Percentiles rank a stretch among this genome's conserved stretches.
Evolutionary conservation across 2,113 vertebrate genomes (phyloP).

Genomic region (Holacanthus passer): DNA sequence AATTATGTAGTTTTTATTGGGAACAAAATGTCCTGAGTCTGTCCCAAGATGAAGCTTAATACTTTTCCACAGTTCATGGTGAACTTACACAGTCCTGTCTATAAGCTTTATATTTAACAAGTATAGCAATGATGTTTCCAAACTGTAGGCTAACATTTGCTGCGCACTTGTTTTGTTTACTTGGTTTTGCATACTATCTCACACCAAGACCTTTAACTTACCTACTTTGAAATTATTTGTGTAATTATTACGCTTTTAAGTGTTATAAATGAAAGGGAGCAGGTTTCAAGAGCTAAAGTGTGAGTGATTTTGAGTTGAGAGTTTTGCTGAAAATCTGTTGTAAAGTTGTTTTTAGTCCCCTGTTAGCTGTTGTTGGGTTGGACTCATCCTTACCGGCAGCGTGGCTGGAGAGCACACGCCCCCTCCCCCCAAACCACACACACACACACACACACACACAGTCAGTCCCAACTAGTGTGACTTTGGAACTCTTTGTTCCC

Average conservation of each 20-base stretch:
- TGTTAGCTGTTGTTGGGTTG: neutral
- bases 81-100: neutral
- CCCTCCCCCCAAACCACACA: neutral
- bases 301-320: neutral
- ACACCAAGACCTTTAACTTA: neutral
- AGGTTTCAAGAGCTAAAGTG: rapidly evolving
- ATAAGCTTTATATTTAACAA: rapidly evolving
- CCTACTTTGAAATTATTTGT: neutral
- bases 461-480: neutral
- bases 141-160: neutral
- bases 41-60: neutral
- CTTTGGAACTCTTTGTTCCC: neutral
- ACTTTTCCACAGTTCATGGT: neutral
- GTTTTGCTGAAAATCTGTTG: neutral
- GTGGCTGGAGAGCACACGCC: neutral
- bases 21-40: constrained; percentile 35
- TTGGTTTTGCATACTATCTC: too few relatives aligned
- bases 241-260: too few relatives aligned
- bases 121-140: too few relatives aligned
- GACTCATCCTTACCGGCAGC: constrained; percentile 4
- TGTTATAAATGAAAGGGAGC: neutral
- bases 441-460: neutral
- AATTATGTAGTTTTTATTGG: neutral
- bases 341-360: too few relatives aligned
- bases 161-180: too few relatives aligned